Conservation (phyloP, 2,888 invertebrate genomes). For the Lasioglossum oenotherae region DNA sequence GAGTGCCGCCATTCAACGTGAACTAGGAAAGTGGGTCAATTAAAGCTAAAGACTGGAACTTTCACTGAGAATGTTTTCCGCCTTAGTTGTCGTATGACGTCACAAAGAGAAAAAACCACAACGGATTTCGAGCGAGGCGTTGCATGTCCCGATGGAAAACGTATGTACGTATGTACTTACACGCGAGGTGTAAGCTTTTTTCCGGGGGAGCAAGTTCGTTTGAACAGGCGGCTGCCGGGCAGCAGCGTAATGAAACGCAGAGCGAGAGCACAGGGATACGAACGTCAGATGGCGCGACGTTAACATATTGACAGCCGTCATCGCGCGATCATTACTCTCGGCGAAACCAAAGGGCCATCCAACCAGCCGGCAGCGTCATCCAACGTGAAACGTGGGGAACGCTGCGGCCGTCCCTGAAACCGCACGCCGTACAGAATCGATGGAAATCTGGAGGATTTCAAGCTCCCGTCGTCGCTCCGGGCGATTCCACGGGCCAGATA, state of each 20-base stretch:
- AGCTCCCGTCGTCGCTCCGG: slow-evolving; percentile 59
- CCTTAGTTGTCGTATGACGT: background rate
- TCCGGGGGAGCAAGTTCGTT: background rate
- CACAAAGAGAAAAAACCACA: slow-evolving; percentile 9
- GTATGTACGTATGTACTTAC: background rate
- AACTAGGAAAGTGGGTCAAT: slow-evolving; percentile 42
- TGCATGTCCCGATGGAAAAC: background rate
- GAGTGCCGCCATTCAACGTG: background rate
- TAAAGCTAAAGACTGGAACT: slow-evolving; percentile 44
- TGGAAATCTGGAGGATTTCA: slow-evolving; percentile 47
- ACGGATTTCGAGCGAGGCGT: background rate
- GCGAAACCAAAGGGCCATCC: slow-evolving; percentile 35
- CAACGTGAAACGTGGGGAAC: slow-evolving; percentile 15
- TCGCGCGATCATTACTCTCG: slow-evolving; percentile 73
- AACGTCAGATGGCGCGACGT: slow-evolving; percentile 31
- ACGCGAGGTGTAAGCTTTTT: background rate
- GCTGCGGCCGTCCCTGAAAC: slow-evolving; percentile 30
- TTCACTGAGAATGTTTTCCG: background rate
- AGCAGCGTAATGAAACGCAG: slow-evolving; percentile 41
- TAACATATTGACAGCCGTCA: slow-evolving; percentile 76
- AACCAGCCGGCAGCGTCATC: slow-evolving; percentile 21
- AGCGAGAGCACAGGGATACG: slow-evolving; percentile 44
- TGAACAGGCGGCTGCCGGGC: background rate
- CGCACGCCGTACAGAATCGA: slow-evolving; percentile 34
- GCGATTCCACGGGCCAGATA: slow-evolving; percentile 66